A percentile compares a stretch with the other conserved stretches of the same genome.
Conservation (phyloP, 2,888 invertebrate genomes). For the Metellina segmentata region DNA sequence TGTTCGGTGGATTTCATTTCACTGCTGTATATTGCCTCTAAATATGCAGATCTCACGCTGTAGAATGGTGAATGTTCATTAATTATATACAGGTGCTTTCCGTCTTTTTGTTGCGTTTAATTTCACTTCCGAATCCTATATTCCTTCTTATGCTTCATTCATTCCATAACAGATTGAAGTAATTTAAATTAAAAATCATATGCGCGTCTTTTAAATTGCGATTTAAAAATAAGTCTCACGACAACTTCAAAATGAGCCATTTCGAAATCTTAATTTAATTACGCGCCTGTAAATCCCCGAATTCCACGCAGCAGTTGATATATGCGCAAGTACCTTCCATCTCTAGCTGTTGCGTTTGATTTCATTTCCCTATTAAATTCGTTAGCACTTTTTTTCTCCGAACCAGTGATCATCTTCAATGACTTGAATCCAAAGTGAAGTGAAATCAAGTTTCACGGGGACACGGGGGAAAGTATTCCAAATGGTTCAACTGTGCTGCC, state of each 20-base stretch:
- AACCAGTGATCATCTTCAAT: neutral
- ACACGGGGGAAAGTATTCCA: neutral
- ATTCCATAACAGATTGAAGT: too few species aligned
- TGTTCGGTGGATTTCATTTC: too few species aligned
- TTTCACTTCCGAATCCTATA: too few species aligned
- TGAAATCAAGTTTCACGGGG: constrained; percentile 47
- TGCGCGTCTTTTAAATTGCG: too few species aligned
- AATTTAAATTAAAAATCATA: too few species aligned
- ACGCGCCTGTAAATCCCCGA: neutral
- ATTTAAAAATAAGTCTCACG: too few species aligned
- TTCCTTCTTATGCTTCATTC: too few species aligned
- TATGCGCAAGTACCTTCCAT: neutral
- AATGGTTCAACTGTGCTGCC: constrained; percentile 35
- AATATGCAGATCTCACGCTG: too few species aligned
- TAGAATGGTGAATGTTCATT: too few species aligned
- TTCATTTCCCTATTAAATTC: constrained; percentile 36
- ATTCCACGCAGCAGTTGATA: neutral
- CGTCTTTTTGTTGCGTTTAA: too few species aligned
- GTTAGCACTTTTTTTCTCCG: neutral
- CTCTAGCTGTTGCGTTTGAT: neutral
- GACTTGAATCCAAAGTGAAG: constrained; percentile 14
- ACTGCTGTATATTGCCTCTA: too few species aligned
- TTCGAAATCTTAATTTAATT: neutral
- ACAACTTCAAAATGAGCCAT: neutral
- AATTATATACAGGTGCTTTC: too few species aligned